Percentiles rank a stretch among this genome's conserved stretches.
These are phyloP conservation scores for Collichthys lucidus DNA, from an alignment of 2,113 vertebrate species.

Conservation along the genomic window DNA sequence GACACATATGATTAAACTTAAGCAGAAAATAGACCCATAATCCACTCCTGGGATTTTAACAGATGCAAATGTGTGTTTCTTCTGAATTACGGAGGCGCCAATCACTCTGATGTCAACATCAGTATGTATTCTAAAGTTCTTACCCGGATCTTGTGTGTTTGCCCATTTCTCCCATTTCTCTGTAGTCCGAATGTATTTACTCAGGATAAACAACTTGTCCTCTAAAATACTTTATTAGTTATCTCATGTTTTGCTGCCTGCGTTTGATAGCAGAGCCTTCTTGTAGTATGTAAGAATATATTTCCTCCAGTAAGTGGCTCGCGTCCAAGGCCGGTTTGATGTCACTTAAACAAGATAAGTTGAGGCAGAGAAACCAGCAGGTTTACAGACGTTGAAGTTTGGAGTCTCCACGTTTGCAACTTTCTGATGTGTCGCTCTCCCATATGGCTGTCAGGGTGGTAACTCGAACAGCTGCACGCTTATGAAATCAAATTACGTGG, in stretches of 20 bases:
- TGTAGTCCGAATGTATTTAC: neutral
- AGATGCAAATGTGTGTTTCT: neutral
- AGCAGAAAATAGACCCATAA: neutral
- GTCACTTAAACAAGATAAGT: neutral
- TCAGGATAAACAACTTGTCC: neutral
- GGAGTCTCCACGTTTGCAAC: neutral
- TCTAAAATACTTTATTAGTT: neutral
- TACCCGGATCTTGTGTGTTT: no score
- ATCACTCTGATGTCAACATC: no score
- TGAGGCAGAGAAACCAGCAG: neutral
- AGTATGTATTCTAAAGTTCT: no score
- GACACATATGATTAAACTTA: neutral
- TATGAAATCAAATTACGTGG: neutral
- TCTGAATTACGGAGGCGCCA: no score
- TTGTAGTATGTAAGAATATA: neutral
- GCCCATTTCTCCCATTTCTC: neutral
- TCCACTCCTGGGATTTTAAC: neutral
- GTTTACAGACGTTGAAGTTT: neutral
- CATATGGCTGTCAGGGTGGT: slow-evolving; percentile 15
- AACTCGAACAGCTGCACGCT: slow-evolving; percentile 10
- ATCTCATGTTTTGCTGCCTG: neutral
- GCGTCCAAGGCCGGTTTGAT: neutral
- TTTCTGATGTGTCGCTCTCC: slow-evolving; percentile 15
- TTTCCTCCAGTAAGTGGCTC: neutral
- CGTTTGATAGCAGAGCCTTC: neutral